phyloP scores from a whole-genome alignment of 2,113 vertebrate genomes.

The Grammomys surdaster region DNA sequence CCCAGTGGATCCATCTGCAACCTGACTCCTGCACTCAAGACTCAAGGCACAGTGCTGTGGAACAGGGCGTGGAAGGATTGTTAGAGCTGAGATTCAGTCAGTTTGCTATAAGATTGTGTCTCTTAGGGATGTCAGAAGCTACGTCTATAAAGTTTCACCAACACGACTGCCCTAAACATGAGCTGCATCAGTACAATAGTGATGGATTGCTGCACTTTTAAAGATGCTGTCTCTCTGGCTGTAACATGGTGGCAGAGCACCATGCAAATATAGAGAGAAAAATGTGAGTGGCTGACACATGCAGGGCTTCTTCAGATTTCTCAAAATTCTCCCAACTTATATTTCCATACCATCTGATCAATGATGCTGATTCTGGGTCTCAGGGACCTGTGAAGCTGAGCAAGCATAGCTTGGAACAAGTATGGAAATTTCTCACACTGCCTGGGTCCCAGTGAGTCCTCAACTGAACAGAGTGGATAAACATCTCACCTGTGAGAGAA shows the following conservation, averaged over 20 bases:
- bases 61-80: neutral
- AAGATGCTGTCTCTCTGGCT: neutral
- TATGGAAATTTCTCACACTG: too few species aligned
- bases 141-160: neutral
- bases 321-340: neutral
- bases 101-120: neutral
- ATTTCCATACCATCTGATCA: neutral
- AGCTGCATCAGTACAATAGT: neutral
- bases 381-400: neutral
- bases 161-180: neutral
- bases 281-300: neutral
- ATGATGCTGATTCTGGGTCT: neutral
- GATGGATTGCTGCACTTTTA: neutral
- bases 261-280: neutral
- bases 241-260: neutral
- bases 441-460: neutral
- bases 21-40: neutral
- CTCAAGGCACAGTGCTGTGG: neutral
- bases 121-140: neutral
- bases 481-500: neutral
- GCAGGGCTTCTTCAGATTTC: neutral
- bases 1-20: neutral
- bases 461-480: neutral
- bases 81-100: neutral
- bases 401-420: too few species aligned